phyloP scores from a whole-genome alignment of 2,888 invertebrate genomes.

The Clitarchus hookeri region DNA sequence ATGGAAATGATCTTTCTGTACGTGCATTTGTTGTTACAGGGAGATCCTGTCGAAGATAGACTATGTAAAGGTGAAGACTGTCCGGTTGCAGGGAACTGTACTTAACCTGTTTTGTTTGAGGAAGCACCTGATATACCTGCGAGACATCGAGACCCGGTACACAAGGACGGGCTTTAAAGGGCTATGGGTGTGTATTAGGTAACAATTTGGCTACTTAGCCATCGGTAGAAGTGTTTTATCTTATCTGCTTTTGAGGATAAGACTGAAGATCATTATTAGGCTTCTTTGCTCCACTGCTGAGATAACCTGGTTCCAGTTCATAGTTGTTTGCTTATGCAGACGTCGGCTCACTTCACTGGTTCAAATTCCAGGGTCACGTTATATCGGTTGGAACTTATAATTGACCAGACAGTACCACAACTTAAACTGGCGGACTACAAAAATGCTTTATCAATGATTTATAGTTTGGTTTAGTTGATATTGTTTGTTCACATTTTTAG shows the following conservation, averaged over 20 bases:
- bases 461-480: too few species aligned
- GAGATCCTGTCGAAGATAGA: constrained; percentile 69
- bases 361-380: too few species aligned
- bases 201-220: neutral
- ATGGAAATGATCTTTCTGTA: too few species aligned
- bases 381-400: too few species aligned
- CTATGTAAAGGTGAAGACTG: constrained; percentile 78
- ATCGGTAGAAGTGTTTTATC: neutral
- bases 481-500: too few species aligned
- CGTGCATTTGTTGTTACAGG: constrained; percentile 53
- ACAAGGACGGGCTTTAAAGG: constrained; percentile 91
- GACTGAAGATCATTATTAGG: neutral
- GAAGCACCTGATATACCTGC: constrained; percentile 77
- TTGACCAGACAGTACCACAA: too few species aligned
- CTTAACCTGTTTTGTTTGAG: constrained; percentile 77
- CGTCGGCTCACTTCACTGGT: too few species aligned
- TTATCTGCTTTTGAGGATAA: neutral
- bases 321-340: too few species aligned
- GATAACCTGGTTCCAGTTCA: neutral
- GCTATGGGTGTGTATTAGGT: constrained; percentile 75
- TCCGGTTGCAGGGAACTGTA: constrained; percentile 82
- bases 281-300: neutral
- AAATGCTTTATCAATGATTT: too few species aligned
- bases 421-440: too few species aligned
- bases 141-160: constrained; percentile 84